Evolutionary conservation across 2,113 vertebrate species (phyloP), one percentile per base, ranked within the genome.

Genomic region (Rhinolophus ferrumequinum): DNA sequence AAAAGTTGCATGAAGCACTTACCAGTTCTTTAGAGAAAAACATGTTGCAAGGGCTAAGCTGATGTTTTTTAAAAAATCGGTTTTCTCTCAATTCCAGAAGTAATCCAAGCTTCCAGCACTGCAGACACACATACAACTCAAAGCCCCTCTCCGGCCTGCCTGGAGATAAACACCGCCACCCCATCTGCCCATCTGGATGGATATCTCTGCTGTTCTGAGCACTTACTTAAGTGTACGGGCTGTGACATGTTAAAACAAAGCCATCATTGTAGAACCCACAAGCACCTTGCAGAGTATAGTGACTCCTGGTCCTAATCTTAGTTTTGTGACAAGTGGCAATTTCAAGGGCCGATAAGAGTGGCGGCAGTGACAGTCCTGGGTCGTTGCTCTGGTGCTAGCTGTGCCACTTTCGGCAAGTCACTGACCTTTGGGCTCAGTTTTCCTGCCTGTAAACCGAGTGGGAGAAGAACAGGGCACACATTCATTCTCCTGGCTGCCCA

Each of bases 91-190:
- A 44, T 69, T 35, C 75, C 5, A 2, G 19, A 62, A 66, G 30
- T 72, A n/a, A 54, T 2, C 19, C 5, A 19, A n/a, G 21, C 16
- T 38, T 26, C 21, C 5, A 21, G 41, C 50, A 3, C 2, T 4
- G 7, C 56, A 69, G 76, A 28, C 1, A 0, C 10, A 22, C 0
- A 0, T 0, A 8, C 2, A 28, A 2, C 4, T 0, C 22, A 52
- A 15, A 10, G 16, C 22, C 6, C 28, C 5, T 2, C 26, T 0
- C 4, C 0, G 0, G 5, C 3, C 41, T 2, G 1, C 24, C 11
- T 41, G 33, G n/a, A 22, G 22, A 19, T 0, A 2, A 66, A 30
- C 2, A 10, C 35, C 3, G 0, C 8, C 15, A 6, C 6, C 28
- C 21, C 9, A 2, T 11, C 69, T 28, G 12, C 5, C 47, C 0